phyloP scores from a whole-genome alignment of 2,797 vertebrate genomes.

The Platalea minor region DNA sequence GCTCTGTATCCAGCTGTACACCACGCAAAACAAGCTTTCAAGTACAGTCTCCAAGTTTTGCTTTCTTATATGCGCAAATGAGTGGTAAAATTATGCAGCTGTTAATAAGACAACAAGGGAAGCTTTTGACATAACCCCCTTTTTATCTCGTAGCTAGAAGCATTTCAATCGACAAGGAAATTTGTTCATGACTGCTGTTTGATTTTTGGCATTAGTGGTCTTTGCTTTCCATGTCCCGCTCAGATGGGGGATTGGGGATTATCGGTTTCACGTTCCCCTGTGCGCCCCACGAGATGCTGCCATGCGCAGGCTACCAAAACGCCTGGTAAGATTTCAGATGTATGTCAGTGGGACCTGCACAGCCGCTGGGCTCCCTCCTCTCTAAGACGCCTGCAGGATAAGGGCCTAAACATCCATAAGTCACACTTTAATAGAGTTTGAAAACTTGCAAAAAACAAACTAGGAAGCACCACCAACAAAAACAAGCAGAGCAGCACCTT shows the following conservation, averaged over 20 bases:
- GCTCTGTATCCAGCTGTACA: not conserved
- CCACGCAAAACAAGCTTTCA: conserved; percentile 57
- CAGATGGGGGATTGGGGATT: not conserved
- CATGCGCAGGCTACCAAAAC: rapidly evolving
- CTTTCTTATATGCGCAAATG: not conserved
- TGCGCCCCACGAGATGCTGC: rapidly evolving
- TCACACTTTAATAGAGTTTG: not conserved
- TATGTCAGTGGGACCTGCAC: not conserved
- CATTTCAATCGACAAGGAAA: not conserved
- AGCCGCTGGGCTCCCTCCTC: not conserved
- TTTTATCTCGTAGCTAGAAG: conserved; percentile 4
- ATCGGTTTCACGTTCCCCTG: not conserved
- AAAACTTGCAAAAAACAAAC: not conserved
- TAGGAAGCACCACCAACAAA: not conserved
- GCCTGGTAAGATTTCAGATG: not conserved
- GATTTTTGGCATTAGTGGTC: not conserved
- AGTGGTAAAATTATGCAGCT: conserved; percentile 47
- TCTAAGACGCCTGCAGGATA: not conserved
- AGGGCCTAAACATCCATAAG: not conserved
- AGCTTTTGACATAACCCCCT: conserved; percentile 16
- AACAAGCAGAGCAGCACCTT: not conserved
- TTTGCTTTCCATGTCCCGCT: not conserved
- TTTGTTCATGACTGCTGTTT: not conserved
- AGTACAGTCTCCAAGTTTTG: not conserved
- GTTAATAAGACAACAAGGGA: conserved; percentile 40